Percentiles rank a stretch among this genome's conserved stretches.
These are phyloP conservation scores for Steinernema hermaphroditum DNA, from an alignment of 2,888 invertebrate genomes.

Conservation along the genomic window DNA sequence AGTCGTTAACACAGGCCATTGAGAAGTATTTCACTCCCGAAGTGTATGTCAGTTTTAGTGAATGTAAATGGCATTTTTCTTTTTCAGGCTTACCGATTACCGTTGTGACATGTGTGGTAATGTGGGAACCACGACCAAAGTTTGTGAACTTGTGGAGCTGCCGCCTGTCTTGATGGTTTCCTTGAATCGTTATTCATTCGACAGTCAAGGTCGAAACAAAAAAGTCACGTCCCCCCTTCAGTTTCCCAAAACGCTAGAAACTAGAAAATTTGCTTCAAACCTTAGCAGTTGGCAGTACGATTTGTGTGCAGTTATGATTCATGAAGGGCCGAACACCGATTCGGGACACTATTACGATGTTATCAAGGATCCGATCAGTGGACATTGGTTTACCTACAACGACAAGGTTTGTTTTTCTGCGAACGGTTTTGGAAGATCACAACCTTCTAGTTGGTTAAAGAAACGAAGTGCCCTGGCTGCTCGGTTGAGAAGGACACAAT, in stretches of 20 bases:
- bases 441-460: constrained; percentile 38
- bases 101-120: constrained; percentile 42
- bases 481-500: constrained; percentile 33
- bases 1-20: constrained; percentile 51
- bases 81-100: constrained; percentile 56
- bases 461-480: constrained; percentile 38
- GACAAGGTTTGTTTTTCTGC: constrained; percentile 69
- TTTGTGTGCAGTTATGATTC: constrained; percentile 74
- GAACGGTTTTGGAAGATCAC: not conserved
- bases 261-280: constrained; percentile 1
- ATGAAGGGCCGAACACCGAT: constrained; percentile 74
- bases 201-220: constrained; percentile 54
- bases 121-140: not conserved
- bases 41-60: constrained; percentile 38
- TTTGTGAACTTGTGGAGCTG: constrained; percentile 34
- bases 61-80: not conserved
- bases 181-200: constrained; percentile 58
- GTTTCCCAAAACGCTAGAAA: constrained; percentile 48
- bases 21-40: constrained; percentile 51
- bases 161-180: constrained; percentile 61
- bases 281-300: constrained; percentile 68
- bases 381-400: constrained; percentile 75
- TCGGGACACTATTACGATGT: constrained; percentile 75
- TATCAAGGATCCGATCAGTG: constrained; percentile 70
- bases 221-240: constrained; percentile 56